These are phyloP conservation scores for Gymnocheta viridis DNA, from an alignment of 2,888 invertebrate species.

Conservation along the genomic window DNA sequence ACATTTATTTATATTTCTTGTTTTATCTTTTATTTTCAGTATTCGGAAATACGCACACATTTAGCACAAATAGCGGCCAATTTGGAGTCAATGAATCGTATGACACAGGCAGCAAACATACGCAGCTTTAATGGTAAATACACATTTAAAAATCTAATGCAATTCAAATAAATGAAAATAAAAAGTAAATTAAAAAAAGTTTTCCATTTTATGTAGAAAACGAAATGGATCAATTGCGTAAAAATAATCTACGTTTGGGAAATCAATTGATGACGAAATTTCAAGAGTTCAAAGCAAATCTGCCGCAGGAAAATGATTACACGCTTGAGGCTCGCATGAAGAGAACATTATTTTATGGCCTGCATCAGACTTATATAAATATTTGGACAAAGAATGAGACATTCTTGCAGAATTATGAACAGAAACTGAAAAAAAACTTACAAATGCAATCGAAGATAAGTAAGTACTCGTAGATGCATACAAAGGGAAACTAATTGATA, in stretches of 20 bases:
- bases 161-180: not conserved
- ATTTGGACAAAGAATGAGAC: slow-evolving; percentile 80
- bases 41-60: slow-evolving; percentile 79
- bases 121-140: slow-evolving; percentile 78
- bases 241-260: slow-evolving; percentile 79
- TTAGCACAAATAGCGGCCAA: slow-evolving; percentile 78
- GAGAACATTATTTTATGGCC: slow-evolving; percentile 80
- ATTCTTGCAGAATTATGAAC: slow-evolving; percentile 80
- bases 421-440: slow-evolving; percentile 80
- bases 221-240: slow-evolving; percentile 80
- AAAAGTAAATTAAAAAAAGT: not conserved
- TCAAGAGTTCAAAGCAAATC: slow-evolving; percentile 79
- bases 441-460: slow-evolving; percentile 81
- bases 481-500: not conserved
- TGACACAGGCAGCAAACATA: slow-evolving; percentile 79
- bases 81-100: slow-evolving; percentile 80
- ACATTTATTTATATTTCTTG: slow-evolving; percentile 2
- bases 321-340: slow-evolving; percentile 81
- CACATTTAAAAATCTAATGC: not conserved
- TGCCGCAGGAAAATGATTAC: slow-evolving; percentile 79
- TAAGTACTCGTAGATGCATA: slow-evolving; percentile 71
- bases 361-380: slow-evolving; percentile 80
- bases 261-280: slow-evolving; percentile 80
- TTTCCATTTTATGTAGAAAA: slow-evolving; percentile 73
- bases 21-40: slow-evolving; percentile 73